These are phyloP conservation scores for Eupithecia pulchellata DNA, from an alignment of 2,888 invertebrate species.

Conservation along the genomic window DNA sequence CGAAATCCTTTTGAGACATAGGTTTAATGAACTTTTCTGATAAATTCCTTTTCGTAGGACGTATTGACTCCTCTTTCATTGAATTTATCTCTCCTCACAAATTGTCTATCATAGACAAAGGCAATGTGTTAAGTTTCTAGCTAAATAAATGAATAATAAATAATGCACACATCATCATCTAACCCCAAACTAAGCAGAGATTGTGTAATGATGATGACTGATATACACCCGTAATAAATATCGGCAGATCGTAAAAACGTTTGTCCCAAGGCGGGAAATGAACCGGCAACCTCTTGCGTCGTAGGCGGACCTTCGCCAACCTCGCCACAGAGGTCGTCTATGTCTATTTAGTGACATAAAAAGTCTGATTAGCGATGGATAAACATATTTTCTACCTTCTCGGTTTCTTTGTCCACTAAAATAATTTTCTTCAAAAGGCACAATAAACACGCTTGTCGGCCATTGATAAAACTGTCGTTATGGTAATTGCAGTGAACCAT, in stretches of 20 bases:
- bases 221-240: no score
- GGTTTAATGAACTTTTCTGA: background rate
- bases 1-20: background rate
- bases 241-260: no score
- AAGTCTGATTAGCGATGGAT: no score
- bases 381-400: background rate
- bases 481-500: background rate
- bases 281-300: no score
- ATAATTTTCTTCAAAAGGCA: background rate
- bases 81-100: background rate
- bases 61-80: background rate
- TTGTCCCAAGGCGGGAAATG: no score
- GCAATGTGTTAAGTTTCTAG: background rate
- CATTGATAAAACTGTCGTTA: background rate
- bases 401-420: background rate
- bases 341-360: no score
- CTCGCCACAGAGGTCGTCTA: no score
- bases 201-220: no score
- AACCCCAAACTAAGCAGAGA: no score
- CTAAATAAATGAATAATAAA: no score
- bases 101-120: background rate
- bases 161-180: no score
- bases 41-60: background rate
- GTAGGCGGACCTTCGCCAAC: no score
- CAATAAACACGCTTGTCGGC: background rate